Conservation (phyloP, 2,888 invertebrate genomes). For the Hirtodrosophila histrioides region DNA sequence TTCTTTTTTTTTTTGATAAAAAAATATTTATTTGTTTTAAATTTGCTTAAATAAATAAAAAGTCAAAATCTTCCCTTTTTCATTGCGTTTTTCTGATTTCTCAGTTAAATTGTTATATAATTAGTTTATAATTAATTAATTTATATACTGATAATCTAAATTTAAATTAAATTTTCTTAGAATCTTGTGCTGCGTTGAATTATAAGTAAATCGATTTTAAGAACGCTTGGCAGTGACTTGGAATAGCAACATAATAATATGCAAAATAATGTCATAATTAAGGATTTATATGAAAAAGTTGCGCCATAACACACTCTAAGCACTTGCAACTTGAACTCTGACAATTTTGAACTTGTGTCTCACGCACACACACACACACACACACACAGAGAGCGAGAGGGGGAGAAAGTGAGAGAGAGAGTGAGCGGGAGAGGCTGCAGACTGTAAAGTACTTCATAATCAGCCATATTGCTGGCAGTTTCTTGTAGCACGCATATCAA, state of each 20-base stretch:
- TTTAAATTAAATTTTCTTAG: no score
- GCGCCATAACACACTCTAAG: slow-evolving; percentile 62
- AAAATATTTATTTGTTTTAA: no score
- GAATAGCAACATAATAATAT: slow-evolving; percentile 65
- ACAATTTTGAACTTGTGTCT: slow-evolving; percentile 63
- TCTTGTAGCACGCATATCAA: slow-evolving; percentile 57
- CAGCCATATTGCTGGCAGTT: slow-evolving; percentile 61
- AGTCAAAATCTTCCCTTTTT: no score
- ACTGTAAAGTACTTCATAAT: slow-evolving; percentile 62
- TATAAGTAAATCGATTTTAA: neutral
- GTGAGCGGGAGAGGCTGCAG: neutral
- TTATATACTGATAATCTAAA: no score
- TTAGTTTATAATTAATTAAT: no score
- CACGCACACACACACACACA: slow-evolving; percentile 10
- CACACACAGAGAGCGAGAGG: no score
- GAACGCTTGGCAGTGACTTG: slow-evolving; percentile 19
- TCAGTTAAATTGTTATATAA: no score
- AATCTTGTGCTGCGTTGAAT: neutral
- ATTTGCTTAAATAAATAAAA: no score
- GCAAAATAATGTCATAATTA: slow-evolving; percentile 83
- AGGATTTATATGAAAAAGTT: slow-evolving; percentile 79
- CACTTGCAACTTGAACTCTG: slow-evolving; percentile 64
- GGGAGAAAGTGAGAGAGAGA: neutral
- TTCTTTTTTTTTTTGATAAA: no score
- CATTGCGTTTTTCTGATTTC: no score